These are phyloP conservation scores for Lepus townsendii DNA, from an alignment of 2,797 vertebrate species.

Conservation along the genomic window DNA sequence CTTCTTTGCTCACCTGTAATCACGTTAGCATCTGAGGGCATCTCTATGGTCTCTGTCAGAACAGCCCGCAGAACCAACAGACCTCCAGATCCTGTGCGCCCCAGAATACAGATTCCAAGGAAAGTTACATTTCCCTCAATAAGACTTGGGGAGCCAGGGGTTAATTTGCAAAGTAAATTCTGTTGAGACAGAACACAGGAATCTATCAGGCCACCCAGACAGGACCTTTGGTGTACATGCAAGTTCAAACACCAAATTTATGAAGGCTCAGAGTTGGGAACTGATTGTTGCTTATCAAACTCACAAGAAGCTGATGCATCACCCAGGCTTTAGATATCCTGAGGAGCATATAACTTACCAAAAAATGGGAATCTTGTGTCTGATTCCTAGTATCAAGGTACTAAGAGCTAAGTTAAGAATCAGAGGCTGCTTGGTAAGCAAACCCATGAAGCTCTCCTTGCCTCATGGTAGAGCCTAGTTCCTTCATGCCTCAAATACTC, in stretches of 20 bases:
- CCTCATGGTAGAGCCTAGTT: background rate
- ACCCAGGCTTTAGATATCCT: background rate
- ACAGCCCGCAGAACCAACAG: background rate
- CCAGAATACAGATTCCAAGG: background rate
- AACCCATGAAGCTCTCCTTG: background rate
- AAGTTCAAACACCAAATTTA: background rate
- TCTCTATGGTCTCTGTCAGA: background rate
- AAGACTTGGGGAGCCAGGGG: background rate
- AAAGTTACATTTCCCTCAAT: background rate
- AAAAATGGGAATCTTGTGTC: background rate
- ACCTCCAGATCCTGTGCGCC: background rate
- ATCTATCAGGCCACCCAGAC: too few relatives aligned
- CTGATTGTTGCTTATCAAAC: background rate
- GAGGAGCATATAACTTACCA: background rate
- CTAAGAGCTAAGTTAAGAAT: background rate
- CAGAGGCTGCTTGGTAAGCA: background rate
- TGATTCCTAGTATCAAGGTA: slow-evolving; percentile 19
- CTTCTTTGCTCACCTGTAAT: background rate
- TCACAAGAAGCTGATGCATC: background rate
- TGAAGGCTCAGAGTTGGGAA: slow-evolving; percentile 7
- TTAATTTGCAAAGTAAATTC: background rate
- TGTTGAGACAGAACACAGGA: background rate
- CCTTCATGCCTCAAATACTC: background rate
- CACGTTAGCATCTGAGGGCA: background rate
- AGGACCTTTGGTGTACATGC: background rate